Evolutionary conservation across 2,888 invertebrate species (phyloP).

Genomic region (Cynaeus angustus): DNA sequence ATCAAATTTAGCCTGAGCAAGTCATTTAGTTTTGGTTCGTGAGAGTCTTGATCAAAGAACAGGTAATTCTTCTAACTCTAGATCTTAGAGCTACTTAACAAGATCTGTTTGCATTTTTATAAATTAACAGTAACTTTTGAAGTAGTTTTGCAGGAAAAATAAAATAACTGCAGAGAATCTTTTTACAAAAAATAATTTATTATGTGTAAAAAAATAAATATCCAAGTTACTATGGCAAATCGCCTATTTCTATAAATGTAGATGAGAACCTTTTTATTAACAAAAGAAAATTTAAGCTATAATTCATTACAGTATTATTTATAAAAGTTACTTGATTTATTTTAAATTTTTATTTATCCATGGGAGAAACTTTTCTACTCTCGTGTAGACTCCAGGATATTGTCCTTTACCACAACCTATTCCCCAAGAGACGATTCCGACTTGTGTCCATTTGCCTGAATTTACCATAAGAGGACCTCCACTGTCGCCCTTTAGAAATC

Average conservation of each 20-base stretch:
- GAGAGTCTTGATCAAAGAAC: too few relatives aligned
- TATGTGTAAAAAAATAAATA: constrained; percentile 49
- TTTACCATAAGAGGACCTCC: constrained; percentile 91
- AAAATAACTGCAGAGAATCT: too few relatives aligned
- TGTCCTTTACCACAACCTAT: constrained; percentile 94
- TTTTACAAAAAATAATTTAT: constrained; percentile 21
- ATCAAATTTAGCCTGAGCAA: too few relatives aligned
- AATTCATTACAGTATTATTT: constrained; percentile 11
- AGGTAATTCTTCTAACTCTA: too few relatives aligned
- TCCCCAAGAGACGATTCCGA: constrained; percentile 93
- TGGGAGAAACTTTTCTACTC: constrained; percentile 86
- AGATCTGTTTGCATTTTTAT: too few relatives aligned
- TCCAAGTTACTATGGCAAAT: constrained; percentile 50
- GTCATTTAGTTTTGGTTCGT: too few relatives aligned
- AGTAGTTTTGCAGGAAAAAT: too few relatives aligned
- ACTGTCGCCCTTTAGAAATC: constrained; percentile 83
- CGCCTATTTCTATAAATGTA: constrained; percentile 12
- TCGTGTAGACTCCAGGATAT: constrained; percentile 92
- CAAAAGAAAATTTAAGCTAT: constrained; percentile 19
- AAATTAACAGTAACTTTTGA: too few relatives aligned
- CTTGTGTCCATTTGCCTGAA: constrained; percentile 85
- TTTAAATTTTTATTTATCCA: constrained; percentile 92
- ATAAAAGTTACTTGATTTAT: constrained; percentile 64
- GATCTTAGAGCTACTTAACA: too few relatives aligned
- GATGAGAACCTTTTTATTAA: constrained; percentile 22